These are phyloP conservation scores for Lasioglossum morio DNA, from an alignment of 2,888 invertebrate species.

Conservation along the genomic window DNA sequence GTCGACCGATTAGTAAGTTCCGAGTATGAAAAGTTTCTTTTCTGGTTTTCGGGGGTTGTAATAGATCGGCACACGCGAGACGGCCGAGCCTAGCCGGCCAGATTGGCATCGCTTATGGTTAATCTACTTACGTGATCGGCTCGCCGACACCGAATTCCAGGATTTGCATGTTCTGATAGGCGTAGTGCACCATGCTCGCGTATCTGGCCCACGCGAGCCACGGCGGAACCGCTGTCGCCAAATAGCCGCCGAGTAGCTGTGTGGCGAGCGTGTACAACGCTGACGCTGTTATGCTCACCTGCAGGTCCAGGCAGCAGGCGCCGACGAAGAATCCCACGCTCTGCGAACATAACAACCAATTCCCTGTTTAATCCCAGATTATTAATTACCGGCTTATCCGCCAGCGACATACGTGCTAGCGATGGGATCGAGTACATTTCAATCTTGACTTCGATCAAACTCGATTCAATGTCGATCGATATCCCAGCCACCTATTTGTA, in stretches of 20 bases:
- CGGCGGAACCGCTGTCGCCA: conserved; percentile 90
- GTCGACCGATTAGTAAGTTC: conserved; percentile 1
- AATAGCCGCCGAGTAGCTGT: conserved; percentile 90
- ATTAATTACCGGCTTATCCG: background rate
- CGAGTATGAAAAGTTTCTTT: conserved; percentile 16
- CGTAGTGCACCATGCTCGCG: conserved; percentile 92
- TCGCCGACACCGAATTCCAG: conserved; percentile 90
- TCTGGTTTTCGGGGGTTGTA: conserved; percentile 2
- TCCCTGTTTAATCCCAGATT: background rate
- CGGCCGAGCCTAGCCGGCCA: background rate
- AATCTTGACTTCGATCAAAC: background rate
- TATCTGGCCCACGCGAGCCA: conserved; percentile 92
- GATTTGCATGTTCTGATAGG: conserved; percentile 93
- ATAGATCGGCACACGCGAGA: background rate
- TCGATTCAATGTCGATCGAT: no score
- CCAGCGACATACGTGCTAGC: background rate
- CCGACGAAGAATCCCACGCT: conserved; percentile 93
- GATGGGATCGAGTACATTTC: background rate
- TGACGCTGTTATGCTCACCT: conserved; percentile 91
- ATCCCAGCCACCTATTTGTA: no score
- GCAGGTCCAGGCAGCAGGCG: conserved; percentile 91
- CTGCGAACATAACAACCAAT: conserved; percentile 74
- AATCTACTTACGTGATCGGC: conserved; percentile 87
- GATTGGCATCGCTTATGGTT: conserved; percentile 9
- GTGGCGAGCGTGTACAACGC: conserved; percentile 91